Conservation (phyloP, 2,888 invertebrate genomes). For the Campaea margaritaria region DNA sequence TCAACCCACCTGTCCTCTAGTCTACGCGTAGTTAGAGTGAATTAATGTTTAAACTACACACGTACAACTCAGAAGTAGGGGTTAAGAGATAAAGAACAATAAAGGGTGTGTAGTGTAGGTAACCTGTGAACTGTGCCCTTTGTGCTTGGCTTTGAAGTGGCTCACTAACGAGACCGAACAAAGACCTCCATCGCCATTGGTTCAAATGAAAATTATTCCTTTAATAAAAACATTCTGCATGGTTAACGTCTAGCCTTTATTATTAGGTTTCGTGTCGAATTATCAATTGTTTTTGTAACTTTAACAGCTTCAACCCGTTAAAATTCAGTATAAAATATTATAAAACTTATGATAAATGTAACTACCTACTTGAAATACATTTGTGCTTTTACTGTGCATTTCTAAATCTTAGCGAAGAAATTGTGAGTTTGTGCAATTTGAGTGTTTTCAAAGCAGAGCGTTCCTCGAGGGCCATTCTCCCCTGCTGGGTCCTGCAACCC, state of each 20-base stretch:
- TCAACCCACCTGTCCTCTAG: neutral
- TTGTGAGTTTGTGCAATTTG: conserved; percentile 13
- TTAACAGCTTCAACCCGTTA: no score
- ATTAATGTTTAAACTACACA: conserved; percentile 20
- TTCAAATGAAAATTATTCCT: conserved; percentile 38
- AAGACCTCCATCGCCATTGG: conserved; percentile 56
- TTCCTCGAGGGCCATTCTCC: conserved; percentile 43
- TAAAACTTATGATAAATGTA: no score
- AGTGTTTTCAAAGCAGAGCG: conserved; percentile 39
- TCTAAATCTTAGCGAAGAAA: conserved; percentile 5
- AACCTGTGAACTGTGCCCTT: conserved; percentile 40
- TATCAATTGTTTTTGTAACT: no score
- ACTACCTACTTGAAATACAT: neutral
- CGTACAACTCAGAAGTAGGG: conserved; percentile 14
- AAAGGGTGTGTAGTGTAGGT: conserved; percentile 37
- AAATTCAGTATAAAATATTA: no score
- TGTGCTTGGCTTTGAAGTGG: conserved; percentile 57
- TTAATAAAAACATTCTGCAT: conserved; percentile 15
- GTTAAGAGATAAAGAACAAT: conserved; percentile 40
- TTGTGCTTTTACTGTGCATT: neutral
- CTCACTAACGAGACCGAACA: conserved; percentile 62
- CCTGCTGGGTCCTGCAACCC: conserved; percentile 27
- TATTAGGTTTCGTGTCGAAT: conserved; percentile 2
- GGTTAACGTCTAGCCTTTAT: neutral
- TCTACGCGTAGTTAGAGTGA: conserved; percentile 2